phyloP scores from a whole-genome alignment of 1,140 invertebrate species.

The Drosophila nannoptera region DNA sequence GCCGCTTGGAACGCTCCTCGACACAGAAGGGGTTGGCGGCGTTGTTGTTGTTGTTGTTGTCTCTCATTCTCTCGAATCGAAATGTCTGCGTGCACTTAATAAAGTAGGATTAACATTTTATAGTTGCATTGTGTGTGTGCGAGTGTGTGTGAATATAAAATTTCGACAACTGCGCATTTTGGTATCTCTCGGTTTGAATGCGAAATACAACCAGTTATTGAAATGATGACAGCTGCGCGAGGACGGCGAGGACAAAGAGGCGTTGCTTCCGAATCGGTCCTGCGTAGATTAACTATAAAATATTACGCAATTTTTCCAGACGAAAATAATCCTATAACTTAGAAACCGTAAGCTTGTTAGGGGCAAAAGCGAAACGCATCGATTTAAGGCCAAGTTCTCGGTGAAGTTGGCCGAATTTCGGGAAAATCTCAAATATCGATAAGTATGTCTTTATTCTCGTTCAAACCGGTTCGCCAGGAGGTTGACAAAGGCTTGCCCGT shows the following conservation, averaged over 20 bases:
- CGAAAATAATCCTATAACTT: not conserved
- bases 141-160: slow-evolving; percentile 14
- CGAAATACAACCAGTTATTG: slow-evolving; percentile 65
- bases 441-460: no score
- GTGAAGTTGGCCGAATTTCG: no score
- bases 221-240: slow-evolving; percentile 75
- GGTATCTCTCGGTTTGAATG: slow-evolving; percentile 29
- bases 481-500: not conserved
- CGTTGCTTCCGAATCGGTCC: slow-evolving; percentile 12
- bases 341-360: not conserved
- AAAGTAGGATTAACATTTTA: slow-evolving; percentile 76
- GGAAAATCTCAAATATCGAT: no score
- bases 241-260: slow-evolving; percentile 23
- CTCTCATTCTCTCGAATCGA: slow-evolving; percentile 30
- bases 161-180: slow-evolving; percentile 59
- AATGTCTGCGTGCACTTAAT: slow-evolving; percentile 66
- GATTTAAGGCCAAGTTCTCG: no score
- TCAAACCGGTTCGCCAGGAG: no score
- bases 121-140: slow-evolving; percentile 45
- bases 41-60: slow-evolving; percentile 18
- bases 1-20: slow-evolving; percentile 19
- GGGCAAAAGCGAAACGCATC: not conserved
- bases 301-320: not conserved
- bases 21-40: slow-evolving; percentile 39
- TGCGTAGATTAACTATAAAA: slow-evolving; percentile 2